Conservation (phyloP, 2,888 invertebrate genomes). For the Cepaea hortensis region DNA sequence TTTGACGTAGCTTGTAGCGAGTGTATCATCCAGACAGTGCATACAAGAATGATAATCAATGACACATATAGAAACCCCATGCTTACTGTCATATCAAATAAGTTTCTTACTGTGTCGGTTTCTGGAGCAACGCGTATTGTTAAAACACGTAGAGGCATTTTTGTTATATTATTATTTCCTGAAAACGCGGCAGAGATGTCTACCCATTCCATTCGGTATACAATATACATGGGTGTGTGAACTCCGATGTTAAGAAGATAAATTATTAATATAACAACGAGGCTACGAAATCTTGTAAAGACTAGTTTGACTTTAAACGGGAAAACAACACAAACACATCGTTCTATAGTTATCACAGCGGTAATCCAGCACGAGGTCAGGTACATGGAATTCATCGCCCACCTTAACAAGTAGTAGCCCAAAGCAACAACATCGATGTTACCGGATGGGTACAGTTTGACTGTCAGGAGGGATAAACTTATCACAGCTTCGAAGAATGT, state of each 20-base stretch:
- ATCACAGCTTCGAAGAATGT: neutral
- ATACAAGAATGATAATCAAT: neutral
- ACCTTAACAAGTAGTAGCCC: neutral
- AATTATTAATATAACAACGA: neutral
- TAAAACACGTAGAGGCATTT: neutral
- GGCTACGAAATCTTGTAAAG: neutral
- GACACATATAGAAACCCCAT: neutral
- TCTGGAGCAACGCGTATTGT: neutral
- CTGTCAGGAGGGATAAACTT: neutral
- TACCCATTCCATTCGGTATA: neutral
- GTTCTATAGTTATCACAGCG: slow-evolving; percentile 21
- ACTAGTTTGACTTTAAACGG: slow-evolving; percentile 13
- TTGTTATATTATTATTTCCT: no score
- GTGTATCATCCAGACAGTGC: neutral
- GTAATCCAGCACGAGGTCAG: slow-evolving; percentile 29
- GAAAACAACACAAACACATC: slow-evolving; percentile 30
- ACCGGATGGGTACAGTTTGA: neutral
- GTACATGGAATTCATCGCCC: neutral
- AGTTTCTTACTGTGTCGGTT: neutral
- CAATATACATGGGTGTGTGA: neutral
- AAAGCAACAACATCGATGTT: neutral
- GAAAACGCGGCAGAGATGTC: no score
- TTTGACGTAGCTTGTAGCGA: neutral
- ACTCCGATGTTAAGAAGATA: neutral
- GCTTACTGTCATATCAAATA: neutral